These are phyloP conservation scores for Epinephelus awoara DNA, from an alignment of 2,797 vertebrate genomes.

Conservation along the genomic window DNA sequence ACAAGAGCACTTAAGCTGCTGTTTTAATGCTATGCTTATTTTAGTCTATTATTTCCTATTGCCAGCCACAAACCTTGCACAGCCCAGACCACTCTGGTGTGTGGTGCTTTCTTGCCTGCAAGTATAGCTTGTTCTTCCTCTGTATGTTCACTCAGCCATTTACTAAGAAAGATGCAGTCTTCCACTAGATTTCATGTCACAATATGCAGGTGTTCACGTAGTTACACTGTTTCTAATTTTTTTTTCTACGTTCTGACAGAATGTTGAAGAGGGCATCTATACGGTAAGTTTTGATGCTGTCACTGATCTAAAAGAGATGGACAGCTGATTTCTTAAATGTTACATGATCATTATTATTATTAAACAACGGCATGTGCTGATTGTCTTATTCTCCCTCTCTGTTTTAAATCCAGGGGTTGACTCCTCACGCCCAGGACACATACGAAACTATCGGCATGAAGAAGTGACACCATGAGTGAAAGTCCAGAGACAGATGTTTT, in stretches of 20 bases:
- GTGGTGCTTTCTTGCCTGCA: background rate
- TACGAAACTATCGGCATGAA: conserved; percentile 84
- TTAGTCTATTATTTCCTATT: conserved; percentile 37
- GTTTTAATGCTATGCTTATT: background rate
- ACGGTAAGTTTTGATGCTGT: conserved; percentile 59
- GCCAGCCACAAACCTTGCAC: conserved; percentile 8
- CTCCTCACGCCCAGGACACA: conserved; percentile 72
- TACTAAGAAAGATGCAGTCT: background rate
- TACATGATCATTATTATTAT: background rate
- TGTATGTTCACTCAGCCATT: background rate
- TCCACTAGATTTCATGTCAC: background rate
- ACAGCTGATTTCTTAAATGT: background rate
- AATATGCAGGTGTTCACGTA: background rate
- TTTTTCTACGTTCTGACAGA: conserved; percentile 30
- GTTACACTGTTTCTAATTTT: conserved; percentile 26
- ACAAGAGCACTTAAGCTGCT: background rate
- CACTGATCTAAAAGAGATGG: too few relatives aligned
- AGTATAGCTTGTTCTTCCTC: background rate
- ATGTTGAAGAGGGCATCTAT: conserved; percentile 72
- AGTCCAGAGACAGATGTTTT: background rate
- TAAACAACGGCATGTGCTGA: too few relatives aligned
- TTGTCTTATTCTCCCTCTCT: background rate
- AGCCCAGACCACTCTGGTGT: background rate
- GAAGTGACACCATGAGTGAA: conserved; percentile 34
- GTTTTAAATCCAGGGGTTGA: conserved; percentile 76